Conservation (phyloP, 2,797 vertebrate genomes). For the Takifugu ocellatus region DNA sequence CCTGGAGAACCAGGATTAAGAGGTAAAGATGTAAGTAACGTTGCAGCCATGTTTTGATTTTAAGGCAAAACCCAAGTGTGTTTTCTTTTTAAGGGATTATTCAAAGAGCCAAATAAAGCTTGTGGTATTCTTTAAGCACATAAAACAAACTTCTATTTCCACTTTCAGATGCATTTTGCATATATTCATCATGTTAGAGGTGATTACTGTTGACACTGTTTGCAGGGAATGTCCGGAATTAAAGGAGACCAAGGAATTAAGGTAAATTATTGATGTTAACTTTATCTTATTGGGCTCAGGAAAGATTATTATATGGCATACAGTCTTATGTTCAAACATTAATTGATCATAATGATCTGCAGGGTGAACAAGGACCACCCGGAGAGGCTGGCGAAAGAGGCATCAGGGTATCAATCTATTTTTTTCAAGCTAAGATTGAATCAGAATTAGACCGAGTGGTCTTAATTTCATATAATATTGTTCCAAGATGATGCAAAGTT, state of each 20-base stretch:
- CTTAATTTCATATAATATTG: too few species aligned
- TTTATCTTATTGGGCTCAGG: too few species aligned
- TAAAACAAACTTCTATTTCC: neutral
- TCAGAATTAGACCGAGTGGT: too few species aligned
- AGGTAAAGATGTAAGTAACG: conserved; percentile 96
- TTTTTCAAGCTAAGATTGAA: neutral
- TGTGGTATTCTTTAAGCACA: neutral
- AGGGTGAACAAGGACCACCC: conserved; percentile 80
- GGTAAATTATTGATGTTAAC: conserved; percentile 13
- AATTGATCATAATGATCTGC: conserved; percentile 11
- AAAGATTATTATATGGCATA: neutral
- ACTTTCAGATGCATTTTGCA: too few species aligned
- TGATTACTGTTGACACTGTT: conserved; percentile 22
- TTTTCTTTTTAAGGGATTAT: neutral
- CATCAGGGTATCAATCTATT: conserved; percentile 69
- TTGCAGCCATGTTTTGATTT: conserved; percentile 28
- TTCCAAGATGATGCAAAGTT: too few species aligned
- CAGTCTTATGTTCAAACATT: neutral
- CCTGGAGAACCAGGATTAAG: conserved; percentile 83
- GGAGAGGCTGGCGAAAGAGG: conserved; percentile 84
- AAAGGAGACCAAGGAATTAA: conserved; percentile 72
- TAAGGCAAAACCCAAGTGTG: conserved; percentile 6
- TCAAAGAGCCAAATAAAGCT: neutral
- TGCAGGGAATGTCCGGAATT: conserved; percentile 68
- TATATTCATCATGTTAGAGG: too few species aligned